Evolutionary conservation across 2,888 invertebrate genomes (phyloP).

Genomic region (Tachina fera): DNA sequence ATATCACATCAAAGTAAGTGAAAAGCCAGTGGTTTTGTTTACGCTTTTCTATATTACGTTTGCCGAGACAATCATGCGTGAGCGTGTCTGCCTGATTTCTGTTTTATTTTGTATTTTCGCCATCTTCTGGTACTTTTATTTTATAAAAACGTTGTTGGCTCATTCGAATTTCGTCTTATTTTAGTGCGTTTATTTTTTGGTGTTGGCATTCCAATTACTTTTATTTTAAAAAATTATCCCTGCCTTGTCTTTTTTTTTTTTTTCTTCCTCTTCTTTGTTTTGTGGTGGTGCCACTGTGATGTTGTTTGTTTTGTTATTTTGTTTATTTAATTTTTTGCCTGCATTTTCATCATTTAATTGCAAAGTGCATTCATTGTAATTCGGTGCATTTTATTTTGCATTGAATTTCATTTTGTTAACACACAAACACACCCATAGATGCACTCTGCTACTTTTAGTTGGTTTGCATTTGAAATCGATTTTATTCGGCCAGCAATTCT

Average conservation of each 20-base stretch:
- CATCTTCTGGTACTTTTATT: conserved; percentile 1
- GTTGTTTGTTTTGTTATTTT: conserved; percentile 45
- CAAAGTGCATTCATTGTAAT: conserved; percentile 58
- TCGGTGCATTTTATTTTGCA: conserved; percentile 56
- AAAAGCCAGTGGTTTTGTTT: too few species aligned
- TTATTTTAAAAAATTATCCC: conserved; percentile 72
- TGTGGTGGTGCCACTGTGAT: conserved; percentile 64
- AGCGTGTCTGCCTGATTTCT: neutral
- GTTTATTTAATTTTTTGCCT: conserved; percentile 24
- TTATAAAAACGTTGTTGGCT: neutral
- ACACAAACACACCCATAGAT: neutral
- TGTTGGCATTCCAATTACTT: conserved; percentile 72
- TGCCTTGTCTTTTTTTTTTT: neutral
- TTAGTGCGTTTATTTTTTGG: neutral
- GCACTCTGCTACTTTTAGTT: neutral
- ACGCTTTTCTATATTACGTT: too few species aligned
- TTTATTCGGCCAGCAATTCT: conserved; percentile 54
- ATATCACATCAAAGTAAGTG: too few species aligned
- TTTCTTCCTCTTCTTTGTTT: neutral
- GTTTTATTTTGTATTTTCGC: conserved; percentile 14
- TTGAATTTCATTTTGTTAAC: conserved; percentile 31
- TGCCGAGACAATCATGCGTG: neutral
- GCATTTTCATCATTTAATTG: conserved; percentile 66
- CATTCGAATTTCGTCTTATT: conserved; percentile 19
- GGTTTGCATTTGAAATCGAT: conserved; percentile 48